These are phyloP conservation scores for Notolabrus celidotus DNA, from an alignment of 2,797 vertebrate species.

Conservation along the genomic window DNA sequence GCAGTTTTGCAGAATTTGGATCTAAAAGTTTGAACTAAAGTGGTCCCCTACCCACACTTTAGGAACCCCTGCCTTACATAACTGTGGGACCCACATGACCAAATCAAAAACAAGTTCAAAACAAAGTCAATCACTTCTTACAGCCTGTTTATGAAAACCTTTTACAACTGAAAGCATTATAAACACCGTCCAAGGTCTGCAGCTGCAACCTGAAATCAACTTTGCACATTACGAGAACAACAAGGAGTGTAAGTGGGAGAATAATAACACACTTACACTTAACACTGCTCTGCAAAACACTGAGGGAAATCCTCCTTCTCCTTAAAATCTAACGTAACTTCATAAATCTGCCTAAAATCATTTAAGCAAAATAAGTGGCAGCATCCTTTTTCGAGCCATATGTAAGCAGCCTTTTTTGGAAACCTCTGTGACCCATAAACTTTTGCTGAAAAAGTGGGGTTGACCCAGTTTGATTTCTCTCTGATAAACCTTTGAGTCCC, in stretches of 20 bases:
- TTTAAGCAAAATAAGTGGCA: not conserved
- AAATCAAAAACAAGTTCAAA: not conserved
- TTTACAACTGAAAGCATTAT: not conserved
- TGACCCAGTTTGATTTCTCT: conserved; percentile 51
- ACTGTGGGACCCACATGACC: not conserved
- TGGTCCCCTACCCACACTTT: too few species aligned
- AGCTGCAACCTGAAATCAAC: conserved; percentile 1
- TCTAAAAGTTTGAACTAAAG: too few species aligned
- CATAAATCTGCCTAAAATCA: not conserved
- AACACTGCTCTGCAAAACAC: not conserved
- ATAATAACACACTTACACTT: too few species aligned
- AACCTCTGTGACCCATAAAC: conserved; percentile 5
- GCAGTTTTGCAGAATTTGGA: too few species aligned
- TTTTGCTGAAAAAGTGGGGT: conserved; percentile 4
- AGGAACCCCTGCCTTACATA: too few species aligned
- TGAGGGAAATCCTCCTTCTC: not conserved
- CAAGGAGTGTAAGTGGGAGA: too few species aligned
- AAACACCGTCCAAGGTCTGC: conserved; percentile 11
- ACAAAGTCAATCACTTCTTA: not conserved
- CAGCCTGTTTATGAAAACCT: conserved; percentile 1
- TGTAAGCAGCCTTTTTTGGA: not conserved
- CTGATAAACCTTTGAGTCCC: conserved; percentile 44
- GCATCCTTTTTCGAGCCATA: not conserved
- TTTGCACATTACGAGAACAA: too few species aligned
- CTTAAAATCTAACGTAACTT: not conserved